Evolutionary conservation across 2,888 invertebrate genomes (phyloP).

Genomic region (Rotaria magnacalcarata): DNA sequence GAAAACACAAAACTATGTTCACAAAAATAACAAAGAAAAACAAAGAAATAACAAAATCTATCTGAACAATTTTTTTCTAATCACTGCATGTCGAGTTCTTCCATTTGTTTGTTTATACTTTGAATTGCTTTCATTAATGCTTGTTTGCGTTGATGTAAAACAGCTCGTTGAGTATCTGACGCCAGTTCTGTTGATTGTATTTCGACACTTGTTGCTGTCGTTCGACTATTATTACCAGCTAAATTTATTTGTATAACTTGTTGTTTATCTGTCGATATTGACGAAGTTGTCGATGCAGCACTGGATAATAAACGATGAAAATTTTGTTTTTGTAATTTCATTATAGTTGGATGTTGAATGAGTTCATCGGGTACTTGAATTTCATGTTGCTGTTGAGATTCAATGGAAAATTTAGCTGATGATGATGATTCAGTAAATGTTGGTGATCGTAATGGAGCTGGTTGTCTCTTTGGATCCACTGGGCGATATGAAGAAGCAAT

Average conservation of each 20-base stretch:
- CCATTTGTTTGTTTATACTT: conserved; percentile 17
- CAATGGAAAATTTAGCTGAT: not conserved
- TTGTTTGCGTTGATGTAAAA: conserved; percentile 11
- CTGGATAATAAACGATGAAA: not conserved
- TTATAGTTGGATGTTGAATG: conserved; percentile 1
- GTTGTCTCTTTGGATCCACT: not conserved
- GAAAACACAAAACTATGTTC: not conserved
- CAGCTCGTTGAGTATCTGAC: not conserved
- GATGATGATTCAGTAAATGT: not conserved
- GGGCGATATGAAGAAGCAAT: not conserved
- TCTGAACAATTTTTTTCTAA: not conserved
- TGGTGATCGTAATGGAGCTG: not conserved
- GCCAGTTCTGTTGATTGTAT: not conserved
- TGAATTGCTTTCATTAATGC: conserved; percentile 22
- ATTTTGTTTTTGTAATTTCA: conserved; percentile 13
- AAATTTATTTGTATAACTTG: not conserved
- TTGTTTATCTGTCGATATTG: not conserved
- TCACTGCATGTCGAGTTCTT: not conserved
- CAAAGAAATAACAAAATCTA: not conserved
- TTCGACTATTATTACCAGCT: not conserved
- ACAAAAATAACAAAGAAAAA: not conserved
- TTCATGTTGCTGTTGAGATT: not conserved
- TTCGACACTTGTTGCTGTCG: not conserved
- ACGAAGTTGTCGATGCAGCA: not conserved
- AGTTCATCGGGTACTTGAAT: not conserved